Base-by-base conservation (phyloP, 2,797 vertebrate species). In the Takifugu ocellatus region DNA sequence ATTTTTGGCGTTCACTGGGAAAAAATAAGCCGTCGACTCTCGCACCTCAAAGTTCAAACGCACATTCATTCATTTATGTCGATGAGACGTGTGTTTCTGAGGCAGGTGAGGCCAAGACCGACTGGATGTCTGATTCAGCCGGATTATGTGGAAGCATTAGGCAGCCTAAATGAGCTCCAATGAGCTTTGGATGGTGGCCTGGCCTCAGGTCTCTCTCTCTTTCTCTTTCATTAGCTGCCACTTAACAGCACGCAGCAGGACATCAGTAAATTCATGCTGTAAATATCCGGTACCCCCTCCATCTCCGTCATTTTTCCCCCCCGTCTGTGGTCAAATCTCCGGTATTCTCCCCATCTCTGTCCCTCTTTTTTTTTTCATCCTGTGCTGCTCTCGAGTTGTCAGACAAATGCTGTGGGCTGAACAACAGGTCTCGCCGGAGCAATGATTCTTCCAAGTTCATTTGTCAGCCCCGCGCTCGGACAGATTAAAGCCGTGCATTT, bases 101-200 rank as follows among this genome's bases (percentile, higher is more conserved):
- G 39, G 42, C 49, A 31, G 59, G 58, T 16, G 72, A 66, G 74
- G 55, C 27, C 31, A 39, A 0, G 66, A 64, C 29, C 51, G 52
- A 54, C 42, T 43, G 5, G 48, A 57, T 52, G 25, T 59, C 54
- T 72, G 59, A 60, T 59, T 76, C 63, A 61, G 26, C 78, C 63
- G 78, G 77, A 85, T 82, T 80, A 77, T 79, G 81, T 79, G 59
- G 68, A 85, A 53, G 72, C 75, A 78, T 87, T 78, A 80, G 55
- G 60, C 49, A 46, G 76, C 68, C 72, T 76, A 82, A 83, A 84
- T 72, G 64, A 83, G 65, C 66, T 74, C 74, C 65, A 71, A 21
- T 21, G 21, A 21, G 21, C 21, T 83, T 83, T 83, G 75, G 74
- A 71, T 62, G 2, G 48, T 55, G 25, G 42, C 12, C 42, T 15